Percentiles rank a stretch among this genome's conserved stretches.
Evolutionary conservation across 2,113 vertebrate genomes (phyloP).

Genomic region (Epinephelus moara): DNA sequence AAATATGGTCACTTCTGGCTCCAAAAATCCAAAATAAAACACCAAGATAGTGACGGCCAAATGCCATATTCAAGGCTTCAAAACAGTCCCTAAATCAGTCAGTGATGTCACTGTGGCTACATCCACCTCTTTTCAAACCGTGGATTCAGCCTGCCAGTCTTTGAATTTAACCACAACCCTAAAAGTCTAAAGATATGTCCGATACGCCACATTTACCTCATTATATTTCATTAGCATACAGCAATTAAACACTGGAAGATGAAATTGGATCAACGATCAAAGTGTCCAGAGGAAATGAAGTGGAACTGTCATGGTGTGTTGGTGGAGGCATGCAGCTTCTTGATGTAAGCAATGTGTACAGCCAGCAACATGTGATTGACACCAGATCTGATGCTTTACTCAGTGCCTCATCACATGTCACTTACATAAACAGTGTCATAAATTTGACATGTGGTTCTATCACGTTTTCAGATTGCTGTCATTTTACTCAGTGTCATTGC

Average conservation of each 20-base stretch:
- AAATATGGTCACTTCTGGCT: no score
- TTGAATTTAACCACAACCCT: no score
- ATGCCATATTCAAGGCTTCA: no score
- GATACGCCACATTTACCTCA: neutral
- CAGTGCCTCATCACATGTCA: neutral
- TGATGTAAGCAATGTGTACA: neutral
- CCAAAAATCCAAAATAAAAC: no score
- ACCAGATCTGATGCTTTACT: neutral
- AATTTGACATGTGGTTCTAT: neutral
- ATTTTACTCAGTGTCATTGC: neutral
- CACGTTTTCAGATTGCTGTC: neutral
- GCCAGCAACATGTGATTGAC: slow-evolving; percentile 23
- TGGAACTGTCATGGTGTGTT: neutral
- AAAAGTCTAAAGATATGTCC: neutral
- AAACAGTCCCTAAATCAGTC: no score
- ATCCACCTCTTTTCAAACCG: no score
- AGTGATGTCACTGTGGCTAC: no score
- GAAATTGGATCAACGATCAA: neutral
- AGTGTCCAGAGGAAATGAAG: neutral
- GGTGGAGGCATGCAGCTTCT: neutral
- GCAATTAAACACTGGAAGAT: neutral
- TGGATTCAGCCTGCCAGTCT: no score
- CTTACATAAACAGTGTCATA: neutral
- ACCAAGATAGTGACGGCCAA: no score
- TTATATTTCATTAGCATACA: neutral